Evolutionary conservation across 2,888 invertebrate genomes (phyloP).

Genomic region (Lepidocyrtinus sp.): DNA sequence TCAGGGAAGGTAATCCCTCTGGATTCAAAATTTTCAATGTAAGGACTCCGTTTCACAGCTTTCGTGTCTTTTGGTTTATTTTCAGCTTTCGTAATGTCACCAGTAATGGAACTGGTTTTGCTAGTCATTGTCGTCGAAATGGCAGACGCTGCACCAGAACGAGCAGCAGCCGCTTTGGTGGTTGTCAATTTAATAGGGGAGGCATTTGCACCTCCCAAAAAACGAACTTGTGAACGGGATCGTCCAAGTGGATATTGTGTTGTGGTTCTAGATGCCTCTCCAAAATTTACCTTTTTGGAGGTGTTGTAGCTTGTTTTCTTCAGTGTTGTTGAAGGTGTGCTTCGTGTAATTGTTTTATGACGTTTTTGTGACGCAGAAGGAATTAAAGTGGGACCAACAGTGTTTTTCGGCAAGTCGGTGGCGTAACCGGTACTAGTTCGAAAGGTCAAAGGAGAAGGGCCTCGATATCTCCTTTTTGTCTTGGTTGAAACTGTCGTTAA

Average conservation of each 20-base stretch:
- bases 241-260: constrained; percentile 33
- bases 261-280: constrained; percentile 20
- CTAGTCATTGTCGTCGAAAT: constrained; percentile 25
- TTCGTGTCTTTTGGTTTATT: constrained; percentile 68
- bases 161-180: constrained; percentile 26
- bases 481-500: constrained; percentile 14
- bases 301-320: constrained; percentile 23
- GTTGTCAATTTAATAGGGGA: constrained; percentile 31
- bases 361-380: background rate
- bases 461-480: constrained; percentile 33
- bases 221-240: constrained; percentile 39
- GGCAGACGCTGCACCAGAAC: background rate
- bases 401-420: background rate
- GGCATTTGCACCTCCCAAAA: constrained; percentile 10
- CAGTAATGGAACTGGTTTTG: constrained; percentile 14
- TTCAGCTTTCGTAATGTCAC: constrained; percentile 45
- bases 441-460: constrained; percentile 48
- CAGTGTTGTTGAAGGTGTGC: constrained; percentile 11
- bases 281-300: background rate
- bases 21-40: constrained; percentile 64
- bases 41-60: constrained; percentile 69
- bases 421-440: constrained; percentile 29
- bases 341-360: constrained; percentile 15
- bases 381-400: background rate
- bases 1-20: constrained; percentile 69